Evolutionary conservation across 1,140 invertebrate genomes (phyloP).

Genomic region (Homarus americanus): DNA sequence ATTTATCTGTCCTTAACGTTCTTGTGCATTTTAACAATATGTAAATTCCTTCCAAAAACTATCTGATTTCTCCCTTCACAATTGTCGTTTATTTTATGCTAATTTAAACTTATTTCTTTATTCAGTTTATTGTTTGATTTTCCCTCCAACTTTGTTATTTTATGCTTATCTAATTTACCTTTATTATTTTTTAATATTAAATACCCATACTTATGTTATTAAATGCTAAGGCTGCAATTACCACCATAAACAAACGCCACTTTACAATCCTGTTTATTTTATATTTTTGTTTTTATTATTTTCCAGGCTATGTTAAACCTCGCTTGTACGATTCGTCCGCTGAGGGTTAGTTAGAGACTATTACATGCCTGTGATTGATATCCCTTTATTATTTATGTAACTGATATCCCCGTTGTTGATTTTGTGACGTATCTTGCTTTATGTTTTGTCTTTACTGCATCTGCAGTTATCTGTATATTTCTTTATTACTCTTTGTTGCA

Average conservation of each 20-base stretch:
- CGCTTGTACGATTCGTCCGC: conserved; percentile 40
- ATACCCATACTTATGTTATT: not conserved
- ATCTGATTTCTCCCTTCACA: too few relatives aligned
- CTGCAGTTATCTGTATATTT: too few relatives aligned
- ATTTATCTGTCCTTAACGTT: not conserved
- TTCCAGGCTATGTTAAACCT: conserved; percentile 40
- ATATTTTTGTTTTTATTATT: conserved; percentile 27
- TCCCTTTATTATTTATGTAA: not conserved
- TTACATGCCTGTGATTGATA: not conserved
- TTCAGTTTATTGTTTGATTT: not conserved
- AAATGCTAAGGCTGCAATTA: too few relatives aligned
- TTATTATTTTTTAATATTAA: too few relatives aligned
- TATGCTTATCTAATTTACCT: not conserved
- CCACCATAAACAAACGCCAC: not conserved
- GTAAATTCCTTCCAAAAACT: too few relatives aligned
- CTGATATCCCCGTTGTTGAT: not conserved
- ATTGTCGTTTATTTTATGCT: too few relatives aligned
- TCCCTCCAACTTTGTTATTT: too few relatives aligned
- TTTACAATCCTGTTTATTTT: not conserved
- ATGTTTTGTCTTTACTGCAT: too few relatives aligned
- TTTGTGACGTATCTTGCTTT: too few relatives aligned
- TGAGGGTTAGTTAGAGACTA: conserved; percentile 30
- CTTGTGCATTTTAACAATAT: too few relatives aligned
- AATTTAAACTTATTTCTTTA: not conserved
- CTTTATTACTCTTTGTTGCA: too few relatives aligned